phyloP scores from a whole-genome alignment of 2,113 vertebrate species.

The Lota lota region DNA sequence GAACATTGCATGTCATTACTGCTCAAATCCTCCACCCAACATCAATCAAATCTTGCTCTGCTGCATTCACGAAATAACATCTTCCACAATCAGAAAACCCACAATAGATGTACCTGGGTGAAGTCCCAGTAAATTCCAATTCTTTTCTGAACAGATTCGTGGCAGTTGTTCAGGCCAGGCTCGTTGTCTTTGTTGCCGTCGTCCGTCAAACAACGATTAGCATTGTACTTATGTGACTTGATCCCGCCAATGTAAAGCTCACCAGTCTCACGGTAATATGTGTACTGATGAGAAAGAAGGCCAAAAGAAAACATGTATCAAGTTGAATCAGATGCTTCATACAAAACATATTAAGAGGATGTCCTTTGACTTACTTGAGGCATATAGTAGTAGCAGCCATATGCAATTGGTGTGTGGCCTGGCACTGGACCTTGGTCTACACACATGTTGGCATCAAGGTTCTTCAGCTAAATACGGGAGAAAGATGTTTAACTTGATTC shows the following conservation, averaged over 20 bases:
- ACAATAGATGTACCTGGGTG: slow-evolving; percentile 54
- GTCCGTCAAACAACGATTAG: slow-evolving; percentile 61
- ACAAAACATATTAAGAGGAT: too few species aligned
- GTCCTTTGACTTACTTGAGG: slow-evolving; percentile 48
- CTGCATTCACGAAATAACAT: background rate
- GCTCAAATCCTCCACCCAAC: background rate
- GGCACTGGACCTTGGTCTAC: slow-evolving; percentile 65
- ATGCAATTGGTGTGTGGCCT: slow-evolving; percentile 62
- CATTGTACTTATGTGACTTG: slow-evolving; percentile 46
- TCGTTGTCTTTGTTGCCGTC: slow-evolving; percentile 13
- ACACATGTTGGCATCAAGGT: slow-evolving; percentile 47
- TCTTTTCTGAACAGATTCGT: slow-evolving; percentile 44
- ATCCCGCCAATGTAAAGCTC: slow-evolving; percentile 60
- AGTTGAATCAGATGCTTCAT: background rate
- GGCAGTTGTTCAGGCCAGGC: slow-evolving; percentile 58
- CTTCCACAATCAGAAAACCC: background rate
- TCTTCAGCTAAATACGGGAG: slow-evolving; percentile 40
- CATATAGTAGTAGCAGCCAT: slow-evolving; percentile 34
- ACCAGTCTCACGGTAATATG: slow-evolving; percentile 44
- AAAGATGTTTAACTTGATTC: background rate
- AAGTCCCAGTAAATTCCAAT: slow-evolving; percentile 68
- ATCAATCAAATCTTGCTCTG: background rate
- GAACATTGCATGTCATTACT: background rate
- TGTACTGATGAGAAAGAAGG: slow-evolving; percentile 19
- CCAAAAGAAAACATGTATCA: background rate